Percentiles rank a stretch among this genome's conserved stretches.
These are phyloP conservation scores for Alentia gelatinosa DNA, from an alignment of 2,888 invertebrate species.

Conservation along the genomic window DNA sequence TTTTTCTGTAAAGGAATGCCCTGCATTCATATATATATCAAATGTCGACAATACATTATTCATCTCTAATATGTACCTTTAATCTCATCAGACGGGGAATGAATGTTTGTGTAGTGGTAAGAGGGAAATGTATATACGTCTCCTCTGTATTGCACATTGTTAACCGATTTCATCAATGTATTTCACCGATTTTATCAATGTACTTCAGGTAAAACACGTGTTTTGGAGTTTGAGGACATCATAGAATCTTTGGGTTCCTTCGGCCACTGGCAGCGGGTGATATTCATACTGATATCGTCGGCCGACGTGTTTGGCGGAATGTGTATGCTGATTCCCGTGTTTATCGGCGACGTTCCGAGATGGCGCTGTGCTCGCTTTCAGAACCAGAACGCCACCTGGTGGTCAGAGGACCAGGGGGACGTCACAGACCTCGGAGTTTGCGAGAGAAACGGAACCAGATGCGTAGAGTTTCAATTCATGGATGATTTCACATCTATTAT, in stretches of 20 bases:
- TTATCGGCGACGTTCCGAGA: constrained; percentile 57
- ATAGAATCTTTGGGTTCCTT: constrained; percentile 59
- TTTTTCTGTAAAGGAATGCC: too few species aligned
- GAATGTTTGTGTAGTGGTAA: too few species aligned
- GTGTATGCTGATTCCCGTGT: constrained; percentile 59
- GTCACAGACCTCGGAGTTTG: background rate
- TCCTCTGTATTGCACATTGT: too few species aligned
- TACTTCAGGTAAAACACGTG: too few species aligned
- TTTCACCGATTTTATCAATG: too few species aligned
- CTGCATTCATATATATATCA: too few species aligned
- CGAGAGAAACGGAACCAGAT: background rate
- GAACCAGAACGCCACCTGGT: constrained; percentile 15
- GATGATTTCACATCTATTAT: constrained; percentile 59
- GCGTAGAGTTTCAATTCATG: constrained; percentile 15
- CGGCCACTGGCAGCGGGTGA: constrained; percentile 60
- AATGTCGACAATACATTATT: too few species aligned
- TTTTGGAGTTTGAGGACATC: constrained; percentile 57
- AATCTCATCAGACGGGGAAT: too few species aligned
- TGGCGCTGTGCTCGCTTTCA: constrained; percentile 53
- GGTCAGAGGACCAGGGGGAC: background rate
- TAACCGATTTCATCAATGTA: too few species aligned
- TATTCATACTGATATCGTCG: constrained; percentile 56
- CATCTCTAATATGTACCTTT: too few species aligned
- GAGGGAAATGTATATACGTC: too few species aligned
- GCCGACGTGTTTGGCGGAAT: constrained; percentile 59